phyloP scores from a whole-genome alignment of 2,888 invertebrate genomes.

The Synanthedon tipuliformis region DNA sequence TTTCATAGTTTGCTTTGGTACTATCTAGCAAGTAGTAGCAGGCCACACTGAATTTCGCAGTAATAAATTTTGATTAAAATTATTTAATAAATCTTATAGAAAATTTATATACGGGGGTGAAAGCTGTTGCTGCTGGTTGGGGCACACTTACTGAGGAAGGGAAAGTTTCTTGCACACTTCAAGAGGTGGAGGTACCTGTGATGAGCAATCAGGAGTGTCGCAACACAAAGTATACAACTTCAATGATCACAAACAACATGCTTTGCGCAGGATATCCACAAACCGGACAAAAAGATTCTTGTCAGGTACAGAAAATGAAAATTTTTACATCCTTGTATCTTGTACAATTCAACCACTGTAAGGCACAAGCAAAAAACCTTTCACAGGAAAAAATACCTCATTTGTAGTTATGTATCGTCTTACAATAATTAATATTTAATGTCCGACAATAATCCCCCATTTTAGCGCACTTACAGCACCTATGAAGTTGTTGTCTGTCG shows the following conservation, averaged over 20 bases:
- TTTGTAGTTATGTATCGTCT: too few species aligned
- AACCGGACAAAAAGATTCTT: constrained; percentile 80
- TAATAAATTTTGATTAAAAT: too few species aligned
- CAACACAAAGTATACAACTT: constrained; percentile 81
- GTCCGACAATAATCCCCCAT: neutral
- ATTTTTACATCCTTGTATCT: too few species aligned
- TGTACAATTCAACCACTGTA: too few species aligned
- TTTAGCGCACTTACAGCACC: too few species aligned
- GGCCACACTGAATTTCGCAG: too few species aligned
- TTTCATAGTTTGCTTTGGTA: too few species aligned
- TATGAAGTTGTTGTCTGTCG: too few species aligned
- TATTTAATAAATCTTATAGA: constrained; percentile 38
- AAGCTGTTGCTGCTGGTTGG: constrained; percentile 87
- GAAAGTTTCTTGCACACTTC: constrained; percentile 83
- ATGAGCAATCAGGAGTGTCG: constrained; percentile 79
- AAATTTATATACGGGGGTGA: constrained; percentile 77
- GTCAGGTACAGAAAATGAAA: constrained; percentile 72
- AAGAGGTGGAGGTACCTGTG: constrained; percentile 83
- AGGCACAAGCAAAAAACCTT: too few species aligned
- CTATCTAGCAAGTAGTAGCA: too few species aligned
- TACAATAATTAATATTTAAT: too few species aligned
- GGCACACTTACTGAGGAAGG: constrained; percentile 89
- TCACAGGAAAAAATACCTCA: too few species aligned
- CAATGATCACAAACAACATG: constrained; percentile 92
- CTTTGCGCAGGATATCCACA: constrained; percentile 84